Conservation (phyloP, 2,113 vertebrate genomes). For the Myrmecophaga tridactyla region DNA sequence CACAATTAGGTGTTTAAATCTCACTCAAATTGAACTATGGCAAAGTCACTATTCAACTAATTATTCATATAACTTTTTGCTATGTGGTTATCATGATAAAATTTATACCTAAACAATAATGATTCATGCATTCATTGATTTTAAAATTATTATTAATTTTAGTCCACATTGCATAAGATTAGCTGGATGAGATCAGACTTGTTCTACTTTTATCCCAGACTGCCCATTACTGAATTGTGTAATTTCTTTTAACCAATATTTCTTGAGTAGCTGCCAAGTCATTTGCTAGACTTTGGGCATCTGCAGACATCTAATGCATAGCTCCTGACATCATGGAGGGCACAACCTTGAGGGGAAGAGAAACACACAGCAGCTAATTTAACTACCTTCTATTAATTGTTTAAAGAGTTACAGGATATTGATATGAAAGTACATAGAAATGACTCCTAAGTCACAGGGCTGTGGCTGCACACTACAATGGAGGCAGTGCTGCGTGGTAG, state of each 20-base stretch:
- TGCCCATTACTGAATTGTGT: neutral
- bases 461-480: neutral
- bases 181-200: neutral
- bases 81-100: neutral
- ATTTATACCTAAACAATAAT: neutral
- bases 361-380: neutral
- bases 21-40: neutral
- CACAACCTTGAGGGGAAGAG: neutral
- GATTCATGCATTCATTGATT: neutral
- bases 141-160: conserved; percentile 22
- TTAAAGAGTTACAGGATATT: neutral
- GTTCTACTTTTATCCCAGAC: neutral
- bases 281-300: neutral
- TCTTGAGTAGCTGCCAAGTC: neutral
- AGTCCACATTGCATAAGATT: neutral
- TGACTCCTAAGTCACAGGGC: neutral
- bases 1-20: neutral
- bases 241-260: conserved; percentile 37
- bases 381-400: neutral
- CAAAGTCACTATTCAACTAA: neutral
- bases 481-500: neutral
- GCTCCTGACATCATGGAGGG: neutral
- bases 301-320: neutral
- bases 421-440: neutral
- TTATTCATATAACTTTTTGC: neutral